A percentile compares a stretch with the other conserved stretches of the same genome.
These are phyloP conservation scores for Brachystomella parvula DNA, from an alignment of 1,140 invertebrate species.

Conservation along the genomic window DNA sequence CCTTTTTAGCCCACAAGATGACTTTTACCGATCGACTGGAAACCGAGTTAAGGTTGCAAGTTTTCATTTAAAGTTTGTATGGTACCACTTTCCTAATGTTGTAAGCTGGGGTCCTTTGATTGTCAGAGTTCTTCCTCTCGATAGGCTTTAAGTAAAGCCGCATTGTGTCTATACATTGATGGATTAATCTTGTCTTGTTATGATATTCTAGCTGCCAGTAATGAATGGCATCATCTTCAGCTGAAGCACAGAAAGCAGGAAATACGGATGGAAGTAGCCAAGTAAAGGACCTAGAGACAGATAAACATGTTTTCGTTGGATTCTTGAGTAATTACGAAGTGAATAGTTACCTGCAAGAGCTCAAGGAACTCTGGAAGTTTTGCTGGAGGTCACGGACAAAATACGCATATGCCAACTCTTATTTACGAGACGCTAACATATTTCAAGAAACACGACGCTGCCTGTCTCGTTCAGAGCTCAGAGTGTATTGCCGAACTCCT, in stretches of 20 bases:
- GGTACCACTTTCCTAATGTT: no score
- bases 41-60: no score
- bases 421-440: conserved; percentile 32
- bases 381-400: conserved; percentile 7
- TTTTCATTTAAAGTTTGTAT: no score
- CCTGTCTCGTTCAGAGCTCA: conserved; percentile 19
- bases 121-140: no score
- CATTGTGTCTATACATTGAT: no score
- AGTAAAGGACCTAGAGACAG: neutral
- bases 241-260: neutral
- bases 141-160: no score
- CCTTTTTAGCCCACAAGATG: no score
- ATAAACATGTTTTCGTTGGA: neutral
- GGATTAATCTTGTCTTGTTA: no score
- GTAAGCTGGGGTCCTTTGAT: no score
- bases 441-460: conserved; percentile 17
- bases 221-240: neutral
- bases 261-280: no score
- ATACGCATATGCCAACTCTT: conserved; percentile 29
- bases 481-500: conserved; percentile 21
- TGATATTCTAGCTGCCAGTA: no score
- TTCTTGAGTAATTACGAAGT: conserved; percentile 12
- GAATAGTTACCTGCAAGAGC: neutral
- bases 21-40: no score
- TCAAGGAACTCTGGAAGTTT: neutral